Conservation (phyloP, 2,888 invertebrate species). For the Flexamia atlantica region DNA sequence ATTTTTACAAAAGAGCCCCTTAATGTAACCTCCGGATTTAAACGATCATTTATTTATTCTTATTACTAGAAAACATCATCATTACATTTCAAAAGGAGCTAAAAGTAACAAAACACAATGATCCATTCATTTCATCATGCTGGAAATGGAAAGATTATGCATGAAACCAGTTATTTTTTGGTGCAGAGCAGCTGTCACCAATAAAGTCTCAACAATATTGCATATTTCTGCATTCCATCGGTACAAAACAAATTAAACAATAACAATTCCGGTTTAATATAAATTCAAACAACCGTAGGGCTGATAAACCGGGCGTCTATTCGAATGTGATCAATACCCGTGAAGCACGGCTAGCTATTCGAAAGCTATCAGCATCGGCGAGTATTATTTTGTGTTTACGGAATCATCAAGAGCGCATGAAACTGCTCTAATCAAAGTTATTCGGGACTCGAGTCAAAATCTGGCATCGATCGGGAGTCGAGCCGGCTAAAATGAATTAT, state of each 20-base stretch:
- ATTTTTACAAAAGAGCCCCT: no score
- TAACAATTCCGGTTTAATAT: conserved; percentile 43
- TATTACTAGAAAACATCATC: no score
- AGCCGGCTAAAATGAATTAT: conserved; percentile 52
- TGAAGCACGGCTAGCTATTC: conserved; percentile 44
- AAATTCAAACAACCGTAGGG: conserved; percentile 54
- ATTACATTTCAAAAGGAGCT: no score
- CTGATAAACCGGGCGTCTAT: conserved; percentile 46
- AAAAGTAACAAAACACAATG: not conserved
- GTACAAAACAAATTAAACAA: conserved; percentile 44
- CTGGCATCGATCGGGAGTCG: conserved; percentile 43
- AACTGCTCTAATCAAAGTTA: conserved; percentile 56
- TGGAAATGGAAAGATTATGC: not conserved
- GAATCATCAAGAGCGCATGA: conserved; percentile 51
- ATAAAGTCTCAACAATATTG: conserved; percentile 40
- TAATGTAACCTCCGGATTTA: no score
- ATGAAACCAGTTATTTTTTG: conserved; percentile 30
- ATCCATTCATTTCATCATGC: not conserved
- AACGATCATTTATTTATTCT: no score
- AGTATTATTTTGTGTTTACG: conserved; percentile 59
- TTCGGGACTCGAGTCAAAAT: conserved; percentile 45
- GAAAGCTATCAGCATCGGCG: conserved; percentile 48
- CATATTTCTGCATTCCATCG: conserved; percentile 33
- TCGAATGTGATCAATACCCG: conserved; percentile 48
- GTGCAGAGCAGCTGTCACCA: conserved; percentile 23